Percentiles rank a stretch among this genome's conserved stretches.
phyloP scores from a whole-genome alignment of 2,113 vertebrate genomes.

The Prinia subflava region DNA sequence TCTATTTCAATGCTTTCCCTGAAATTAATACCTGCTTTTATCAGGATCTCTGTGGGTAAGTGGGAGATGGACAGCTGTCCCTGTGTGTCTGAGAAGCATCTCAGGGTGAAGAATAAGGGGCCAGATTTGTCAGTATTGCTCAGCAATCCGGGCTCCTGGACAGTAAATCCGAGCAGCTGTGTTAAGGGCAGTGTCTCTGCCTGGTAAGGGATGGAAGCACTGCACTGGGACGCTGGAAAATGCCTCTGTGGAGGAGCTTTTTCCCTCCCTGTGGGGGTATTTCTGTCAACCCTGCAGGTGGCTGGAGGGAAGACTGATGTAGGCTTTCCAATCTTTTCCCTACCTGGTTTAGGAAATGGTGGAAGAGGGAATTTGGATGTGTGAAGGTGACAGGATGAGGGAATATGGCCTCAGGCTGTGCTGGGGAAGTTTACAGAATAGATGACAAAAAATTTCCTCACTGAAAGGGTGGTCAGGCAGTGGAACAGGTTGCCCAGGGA shows the following conservation, averaged over 20 bases:
- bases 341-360: background rate
- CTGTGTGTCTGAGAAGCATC: background rate
- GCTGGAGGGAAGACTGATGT: background rate
- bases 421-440: background rate
- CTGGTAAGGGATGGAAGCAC: background rate
- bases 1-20: background rate
- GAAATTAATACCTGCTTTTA: background rate
- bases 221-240: background rate
- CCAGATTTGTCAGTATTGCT: background rate
- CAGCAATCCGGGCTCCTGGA: background rate
- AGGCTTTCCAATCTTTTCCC: background rate
- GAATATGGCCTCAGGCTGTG: background rate
- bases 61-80: background rate
- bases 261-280: background rate
- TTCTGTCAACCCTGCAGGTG: background rate
- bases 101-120: rapidly evolving
- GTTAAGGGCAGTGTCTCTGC: background rate
- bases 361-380: rapidly evolving
- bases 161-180: background rate
- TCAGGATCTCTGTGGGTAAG: rapidly evolving
- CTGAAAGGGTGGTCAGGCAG: background rate
- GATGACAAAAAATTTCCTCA: too few relatives aligned
- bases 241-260: background rate
- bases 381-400: background rate
- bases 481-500: background rate